Percentiles rank a stretch among this genome's conserved stretches.
Conservation (phyloP, 2,888 invertebrate genomes). For the Calephelis perditalis region DNA sequence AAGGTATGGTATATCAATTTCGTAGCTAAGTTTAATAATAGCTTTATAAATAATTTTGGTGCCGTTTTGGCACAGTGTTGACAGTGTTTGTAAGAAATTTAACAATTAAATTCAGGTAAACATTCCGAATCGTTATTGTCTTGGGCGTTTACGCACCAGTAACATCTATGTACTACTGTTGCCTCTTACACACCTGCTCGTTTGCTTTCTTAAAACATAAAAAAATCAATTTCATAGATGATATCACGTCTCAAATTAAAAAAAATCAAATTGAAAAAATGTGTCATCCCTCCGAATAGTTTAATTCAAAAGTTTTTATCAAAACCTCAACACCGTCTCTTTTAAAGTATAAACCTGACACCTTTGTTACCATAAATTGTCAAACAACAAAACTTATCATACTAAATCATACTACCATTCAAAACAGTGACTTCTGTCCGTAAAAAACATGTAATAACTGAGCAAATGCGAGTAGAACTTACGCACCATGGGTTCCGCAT, state of each 20-base stretch:
- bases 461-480: too few species aligned
- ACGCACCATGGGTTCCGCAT: too few species aligned
- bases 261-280: not conserved
- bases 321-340: slow-evolving; percentile 38
- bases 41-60: not conserved
- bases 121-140: too few species aligned
- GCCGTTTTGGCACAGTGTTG: too few species aligned
- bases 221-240: not conserved
- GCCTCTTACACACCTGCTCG: too few species aligned
- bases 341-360: slow-evolving; percentile 41
- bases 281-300: not conserved
- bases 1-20: not conserved
- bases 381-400: slow-evolving; percentile 57
- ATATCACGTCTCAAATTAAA: not conserved
- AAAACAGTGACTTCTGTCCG: slow-evolving; percentile 56
- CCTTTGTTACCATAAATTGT: slow-evolving; percentile 59
- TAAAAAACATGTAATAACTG: slow-evolving; percentile 37
- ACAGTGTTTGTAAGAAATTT: too few species aligned
- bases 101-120: too few species aligned
- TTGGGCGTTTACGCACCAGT: too few species aligned
- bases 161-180: too few species aligned
- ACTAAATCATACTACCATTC: slow-evolving; percentile 71
- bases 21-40: too few species aligned
- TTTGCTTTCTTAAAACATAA: too few species aligned
- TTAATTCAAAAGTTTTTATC: slow-evolving; percentile 39